Evolutionary conservation across 2,888 invertebrate genomes (phyloP), one percentile per base, ranked within the genome.

Genomic region (Anoncus sp.): DNA sequence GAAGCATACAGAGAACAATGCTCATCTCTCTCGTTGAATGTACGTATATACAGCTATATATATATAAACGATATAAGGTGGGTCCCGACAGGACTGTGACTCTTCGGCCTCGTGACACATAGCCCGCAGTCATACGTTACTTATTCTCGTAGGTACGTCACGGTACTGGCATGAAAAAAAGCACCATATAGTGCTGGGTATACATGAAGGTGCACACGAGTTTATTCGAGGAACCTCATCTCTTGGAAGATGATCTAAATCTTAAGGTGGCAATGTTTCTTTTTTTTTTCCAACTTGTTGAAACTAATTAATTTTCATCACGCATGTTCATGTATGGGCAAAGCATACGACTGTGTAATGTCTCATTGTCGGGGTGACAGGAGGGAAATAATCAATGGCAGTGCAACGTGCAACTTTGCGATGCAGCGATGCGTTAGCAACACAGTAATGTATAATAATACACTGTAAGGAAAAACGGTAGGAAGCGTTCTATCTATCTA

Each of bases 101-200:
- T 71, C 71, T 66, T 12, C 78, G 75, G 55, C 78, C 78, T 75
- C 74, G 78, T 75, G 78, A 75, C 78, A 78, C 75, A 75, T 57
- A 75, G 75, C 78, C 78, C 55, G 62, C 62, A 66, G 78, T 20
- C 38, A 62, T 57, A 24, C 65, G 20, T 47, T 57, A 60, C 66
- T 7, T 55, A 57, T 62, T 63, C 43, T 70, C 27, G 53, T 66
- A 53, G 22, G 60, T 59, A 73, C 62, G 57, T 66, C 60, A 71
- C 40, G 24, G 59, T 35, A 57, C 69, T 55, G 31, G 14, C 38
- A 51, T 47, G 51, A 35, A 43, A 60, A 71, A 40, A 43, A 57
- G 43, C 55, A 31, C 40, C n/a, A 22, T 9, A 22, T 35, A 18
- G 12, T 22, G 63, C 43, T 40, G 16, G 55, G n/a, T n/a, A n/a